phyloP scores from a whole-genome alignment of 2,797 vertebrate genomes.

The Pempheris klunzingeri region DNA sequence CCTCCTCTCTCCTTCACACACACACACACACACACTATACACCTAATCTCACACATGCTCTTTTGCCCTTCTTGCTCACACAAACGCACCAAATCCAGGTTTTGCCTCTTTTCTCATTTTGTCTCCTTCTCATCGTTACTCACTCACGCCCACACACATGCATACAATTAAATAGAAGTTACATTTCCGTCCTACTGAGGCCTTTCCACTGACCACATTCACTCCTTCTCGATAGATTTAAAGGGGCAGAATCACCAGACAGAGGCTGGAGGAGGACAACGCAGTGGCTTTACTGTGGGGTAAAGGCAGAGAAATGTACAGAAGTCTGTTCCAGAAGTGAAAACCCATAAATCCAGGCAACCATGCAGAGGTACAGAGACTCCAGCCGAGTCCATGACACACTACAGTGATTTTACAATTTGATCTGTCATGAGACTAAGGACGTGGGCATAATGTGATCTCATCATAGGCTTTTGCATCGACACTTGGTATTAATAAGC shows the following conservation, averaged over 20 bases:
- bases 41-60: conserved; percentile 48
- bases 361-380: no score
- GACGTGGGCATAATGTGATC: neutral
- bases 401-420: neutral
- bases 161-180: neutral
- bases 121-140: conserved; percentile 7
- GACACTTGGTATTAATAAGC: neutral
- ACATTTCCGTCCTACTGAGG: conserved; percentile 23
- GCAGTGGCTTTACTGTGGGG: no score
- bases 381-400: no score
- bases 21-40: conserved; percentile 59
- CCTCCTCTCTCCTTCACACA: conserved; percentile 38
- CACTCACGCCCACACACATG: neutral
- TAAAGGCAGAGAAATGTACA: no score
- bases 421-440: neutral
- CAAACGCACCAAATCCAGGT: conserved; percentile 9
- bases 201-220: conserved; percentile 3
- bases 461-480: neutral
- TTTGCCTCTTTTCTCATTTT: conserved; percentile 27
- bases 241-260: no score
- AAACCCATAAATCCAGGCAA: no score
- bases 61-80: conserved; percentile 4
- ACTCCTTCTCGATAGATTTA: neutral
- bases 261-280: no score
- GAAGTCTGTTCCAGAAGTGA: no score